A percentile compares a stretch with the other conserved stretches of the same genome.
These are phyloP conservation scores for Takifugu rubripes DNA, from an alignment of 2,797 vertebrate species.

Conservation along the genomic window DNA sequence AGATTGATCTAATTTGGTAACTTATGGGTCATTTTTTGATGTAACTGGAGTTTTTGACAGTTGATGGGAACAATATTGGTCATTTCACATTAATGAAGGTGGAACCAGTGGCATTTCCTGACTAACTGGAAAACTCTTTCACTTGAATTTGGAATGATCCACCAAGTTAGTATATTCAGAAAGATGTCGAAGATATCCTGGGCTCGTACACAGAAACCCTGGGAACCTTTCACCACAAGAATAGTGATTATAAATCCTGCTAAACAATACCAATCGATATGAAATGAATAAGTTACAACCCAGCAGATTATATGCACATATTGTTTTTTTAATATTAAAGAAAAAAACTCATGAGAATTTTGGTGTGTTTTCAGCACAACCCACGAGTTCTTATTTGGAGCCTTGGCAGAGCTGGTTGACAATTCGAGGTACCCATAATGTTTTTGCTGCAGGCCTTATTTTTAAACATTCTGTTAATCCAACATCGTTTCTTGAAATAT, in stretches of 20 bases:
- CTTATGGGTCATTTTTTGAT: too few species aligned
- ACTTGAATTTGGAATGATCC: neutral
- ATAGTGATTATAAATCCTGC: neutral
- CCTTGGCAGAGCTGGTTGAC: conserved; percentile 96
- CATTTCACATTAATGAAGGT: too few species aligned
- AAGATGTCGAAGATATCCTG: neutral
- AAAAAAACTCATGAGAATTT: conserved; percentile 2
- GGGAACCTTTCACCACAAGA: neutral
- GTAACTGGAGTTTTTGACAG: too few species aligned
- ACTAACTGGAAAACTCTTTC: too few species aligned
- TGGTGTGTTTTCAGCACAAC: conserved; percentile 85
- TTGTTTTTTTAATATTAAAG: neutral
- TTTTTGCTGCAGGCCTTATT: neutral
- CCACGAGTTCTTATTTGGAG: conserved; percentile 98
- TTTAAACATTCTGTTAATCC: neutral
- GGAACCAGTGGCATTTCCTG: too few species aligned
- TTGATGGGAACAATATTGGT: too few species aligned
- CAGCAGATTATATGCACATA: neutral
- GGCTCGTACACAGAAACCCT: neutral
- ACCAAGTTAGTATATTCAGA: conserved; percentile 1
- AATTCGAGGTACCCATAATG: conserved; percentile 87
- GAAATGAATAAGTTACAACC: neutral
- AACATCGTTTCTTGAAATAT: neutral
- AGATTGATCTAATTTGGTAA: too few species aligned
- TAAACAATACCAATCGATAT: neutral